These are phyloP conservation scores for Julus scandinavius DNA, from an alignment of 2,888 invertebrate species.

Conservation along the genomic window DNA sequence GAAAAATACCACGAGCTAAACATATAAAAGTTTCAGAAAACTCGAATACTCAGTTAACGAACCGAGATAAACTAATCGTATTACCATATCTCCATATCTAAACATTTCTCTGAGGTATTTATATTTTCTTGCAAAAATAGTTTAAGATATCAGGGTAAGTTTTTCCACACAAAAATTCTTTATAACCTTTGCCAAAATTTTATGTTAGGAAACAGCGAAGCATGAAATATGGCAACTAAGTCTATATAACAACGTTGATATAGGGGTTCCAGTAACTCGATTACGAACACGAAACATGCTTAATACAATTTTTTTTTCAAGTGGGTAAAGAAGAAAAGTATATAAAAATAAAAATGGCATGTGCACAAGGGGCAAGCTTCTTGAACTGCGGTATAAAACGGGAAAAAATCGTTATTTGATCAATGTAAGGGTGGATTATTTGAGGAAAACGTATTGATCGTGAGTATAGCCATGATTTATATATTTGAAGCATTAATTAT, in stretches of 20 bases:
- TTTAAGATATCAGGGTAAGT: neutral
- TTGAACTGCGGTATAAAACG: no score
- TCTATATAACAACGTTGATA: neutral
- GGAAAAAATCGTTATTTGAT: neutral
- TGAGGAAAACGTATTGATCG: neutral
- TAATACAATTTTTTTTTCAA: conserved; percentile 13
- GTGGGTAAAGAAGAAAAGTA: neutral
- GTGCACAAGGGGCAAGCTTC: neutral
- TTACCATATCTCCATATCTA: neutral
- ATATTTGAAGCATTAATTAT: no score
- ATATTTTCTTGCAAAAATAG: neutral
- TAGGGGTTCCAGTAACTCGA: neutral
- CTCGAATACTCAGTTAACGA: neutral
- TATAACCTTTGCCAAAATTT: neutral
- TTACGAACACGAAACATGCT: neutral
- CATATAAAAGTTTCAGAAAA: neutral
- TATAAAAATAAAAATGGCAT: conserved; percentile 17
- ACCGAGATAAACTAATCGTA: conserved; percentile 14
- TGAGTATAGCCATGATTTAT: no score
- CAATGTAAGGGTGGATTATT: neutral
- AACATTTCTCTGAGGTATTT: neutral
- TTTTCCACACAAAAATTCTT: neutral
- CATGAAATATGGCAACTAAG: conserved; percentile 14
- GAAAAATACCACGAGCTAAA: neutral
- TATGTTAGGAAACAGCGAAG: neutral